These are phyloP conservation scores for Diabrotica undecimpunctata DNA, from an alignment of 1,140 invertebrate genomes.

Conservation along the genomic window DNA sequence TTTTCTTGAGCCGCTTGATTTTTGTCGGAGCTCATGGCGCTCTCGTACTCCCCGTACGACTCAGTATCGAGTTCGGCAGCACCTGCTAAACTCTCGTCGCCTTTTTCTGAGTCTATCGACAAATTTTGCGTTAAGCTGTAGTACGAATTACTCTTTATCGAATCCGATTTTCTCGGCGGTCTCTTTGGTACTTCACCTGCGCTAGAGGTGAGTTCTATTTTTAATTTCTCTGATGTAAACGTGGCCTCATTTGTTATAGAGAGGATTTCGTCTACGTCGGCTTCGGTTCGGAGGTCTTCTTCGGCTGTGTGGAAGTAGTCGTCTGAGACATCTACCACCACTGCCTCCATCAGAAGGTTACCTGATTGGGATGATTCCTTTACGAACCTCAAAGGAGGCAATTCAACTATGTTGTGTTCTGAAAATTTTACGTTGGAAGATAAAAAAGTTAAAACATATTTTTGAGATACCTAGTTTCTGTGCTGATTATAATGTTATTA, in stretches of 20 bases:
- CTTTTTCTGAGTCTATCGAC: slow-evolving; percentile 44
- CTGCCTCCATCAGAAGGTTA: slow-evolving; percentile 83
- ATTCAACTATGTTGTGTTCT: slow-evolving; percentile 80
- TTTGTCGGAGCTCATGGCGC: slow-evolving; percentile 56
- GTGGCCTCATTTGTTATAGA: slow-evolving; percentile 66
- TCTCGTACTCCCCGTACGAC: slow-evolving; percentile 54
- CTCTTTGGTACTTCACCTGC: slow-evolving; percentile 44
- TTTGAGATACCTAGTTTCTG: not conserved
- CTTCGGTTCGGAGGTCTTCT: slow-evolving; percentile 78
- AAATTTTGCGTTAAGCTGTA: slow-evolving; percentile 44
- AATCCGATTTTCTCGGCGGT: slow-evolving; percentile 53
- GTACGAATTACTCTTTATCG: slow-evolving; percentile 51
- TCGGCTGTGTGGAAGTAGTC: slow-evolving; percentile 73
- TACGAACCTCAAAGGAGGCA: slow-evolving; percentile 83
- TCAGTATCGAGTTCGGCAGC: slow-evolving; percentile 47
- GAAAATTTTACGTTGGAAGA: slow-evolving; percentile 20
- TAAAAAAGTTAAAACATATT: not conserved
- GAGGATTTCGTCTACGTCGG: slow-evolving; percentile 79
- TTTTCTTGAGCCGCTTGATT: slow-evolving; percentile 42
- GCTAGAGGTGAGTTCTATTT: slow-evolving; percentile 43
- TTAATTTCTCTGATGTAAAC: slow-evolving; percentile 43
- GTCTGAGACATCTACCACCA: slow-evolving; percentile 85
- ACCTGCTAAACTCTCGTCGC: slow-evolving; percentile 48
- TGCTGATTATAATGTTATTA: too few relatives aligned
- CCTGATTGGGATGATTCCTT: slow-evolving; percentile 85